phyloP scores from a whole-genome alignment of 1,140 invertebrate species.

The Aphelenchoides besseyi region DNA sequence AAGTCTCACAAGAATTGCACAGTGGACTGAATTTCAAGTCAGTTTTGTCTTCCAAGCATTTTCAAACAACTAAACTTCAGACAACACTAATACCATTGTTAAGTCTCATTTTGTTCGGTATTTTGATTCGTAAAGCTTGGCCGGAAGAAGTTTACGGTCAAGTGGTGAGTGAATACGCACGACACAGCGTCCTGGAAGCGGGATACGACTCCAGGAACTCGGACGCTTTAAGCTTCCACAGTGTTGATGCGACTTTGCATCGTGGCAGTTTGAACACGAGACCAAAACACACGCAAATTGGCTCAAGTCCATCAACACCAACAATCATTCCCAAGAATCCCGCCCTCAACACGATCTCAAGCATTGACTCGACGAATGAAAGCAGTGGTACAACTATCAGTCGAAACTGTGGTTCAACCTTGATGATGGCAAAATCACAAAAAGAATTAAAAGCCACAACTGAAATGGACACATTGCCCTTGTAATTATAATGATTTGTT shows the following conservation, averaged over 20 bases:
- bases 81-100: not conserved
- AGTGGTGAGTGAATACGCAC: conserved; percentile 5
- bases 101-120: not conserved
- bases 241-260: not conserved
- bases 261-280: too few species aligned
- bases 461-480: conserved; percentile 12
- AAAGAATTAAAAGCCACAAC: not conserved
- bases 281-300: not conserved
- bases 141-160: not conserved
- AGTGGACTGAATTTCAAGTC: conserved; percentile 11
- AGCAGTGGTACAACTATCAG: not conserved
- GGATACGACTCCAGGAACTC: not conserved
- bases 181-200: not conserved
- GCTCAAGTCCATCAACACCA: not conserved
- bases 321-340: not conserved
- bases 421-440: not conserved
- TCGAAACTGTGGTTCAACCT: not conserved
- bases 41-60: not conserved
- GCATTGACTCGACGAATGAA: not conserved
- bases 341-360: not conserved
- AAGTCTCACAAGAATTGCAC: not conserved
- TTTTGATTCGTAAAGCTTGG: conserved; percentile 5
- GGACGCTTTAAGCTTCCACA: conserved; percentile 1
- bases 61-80: not conserved
- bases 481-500: conserved; percentile 1